Percentiles rank a stretch among this genome's conserved stretches.
phyloP scores from a whole-genome alignment of 2,113 vertebrate genomes.

The Gasterosteus nipponicus region DNA sequence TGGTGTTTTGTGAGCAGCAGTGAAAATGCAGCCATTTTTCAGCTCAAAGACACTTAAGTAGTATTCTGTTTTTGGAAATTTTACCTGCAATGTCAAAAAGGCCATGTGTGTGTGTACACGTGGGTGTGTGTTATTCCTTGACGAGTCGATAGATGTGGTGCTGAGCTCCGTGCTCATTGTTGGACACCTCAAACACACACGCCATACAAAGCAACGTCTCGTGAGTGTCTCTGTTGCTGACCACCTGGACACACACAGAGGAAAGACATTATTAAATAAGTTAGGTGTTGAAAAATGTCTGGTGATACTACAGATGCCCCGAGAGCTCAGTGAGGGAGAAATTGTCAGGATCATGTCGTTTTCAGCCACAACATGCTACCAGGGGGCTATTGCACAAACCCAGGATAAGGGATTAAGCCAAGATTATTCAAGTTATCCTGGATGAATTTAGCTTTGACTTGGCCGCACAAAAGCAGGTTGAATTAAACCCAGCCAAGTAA shows the following conservation, averaged over 20 bases:
- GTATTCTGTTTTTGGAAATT: slow-evolving; percentile 19
- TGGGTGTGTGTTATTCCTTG: slow-evolving; percentile 88
- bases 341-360: too few relatives aligned
- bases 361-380: neutral
- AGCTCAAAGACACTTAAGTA: slow-evolving; percentile 40
- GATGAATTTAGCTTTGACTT: too few relatives aligned
- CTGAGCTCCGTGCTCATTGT: slow-evolving; percentile 97
- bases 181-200: slow-evolving; percentile 98
- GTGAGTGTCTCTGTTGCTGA: slow-evolving; percentile 98
- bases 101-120: slow-evolving; percentile 31
- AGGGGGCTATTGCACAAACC: neutral
- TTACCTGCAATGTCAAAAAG: slow-evolving; percentile 51
- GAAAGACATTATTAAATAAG: neutral
- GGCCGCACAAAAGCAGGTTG: too few relatives aligned
- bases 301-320: neutral
- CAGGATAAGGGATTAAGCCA: too few relatives aligned
- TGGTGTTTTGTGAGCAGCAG: slow-evolving; percentile 22
- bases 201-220: slow-evolving; percentile 99
- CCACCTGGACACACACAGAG: slow-evolving; percentile 84
- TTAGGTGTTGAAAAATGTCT: neutral
- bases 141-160: slow-evolving; percentile 99
- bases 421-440: too few relatives aligned
- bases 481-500: too few relatives aligned
- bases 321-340: neutral
- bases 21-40: slow-evolving; percentile 41